These are phyloP conservation scores for Pherbina coryleti DNA, from an alignment of 2,888 invertebrate species.

Conservation along the genomic window DNA sequence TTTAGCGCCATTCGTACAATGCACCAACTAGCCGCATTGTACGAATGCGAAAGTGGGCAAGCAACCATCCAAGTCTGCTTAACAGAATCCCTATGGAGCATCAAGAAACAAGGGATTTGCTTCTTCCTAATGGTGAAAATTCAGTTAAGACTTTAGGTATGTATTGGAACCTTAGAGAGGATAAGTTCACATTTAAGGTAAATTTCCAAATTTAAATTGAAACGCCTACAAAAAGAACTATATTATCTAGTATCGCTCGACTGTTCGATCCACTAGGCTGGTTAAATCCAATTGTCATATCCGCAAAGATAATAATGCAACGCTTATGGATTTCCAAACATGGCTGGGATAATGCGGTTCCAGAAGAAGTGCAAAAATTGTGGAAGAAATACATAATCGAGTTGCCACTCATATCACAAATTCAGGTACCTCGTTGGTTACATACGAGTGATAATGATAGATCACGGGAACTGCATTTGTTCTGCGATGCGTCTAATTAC, in stretches of 20 bases:
- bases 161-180: constrained; percentile 30
- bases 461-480: constrained; percentile 12
- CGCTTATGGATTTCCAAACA: neutral
- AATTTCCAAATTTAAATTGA: constrained; percentile 15
- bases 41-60: constrained; percentile 38
- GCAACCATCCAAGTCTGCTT: constrained; percentile 32
- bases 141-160: constrained; percentile 28
- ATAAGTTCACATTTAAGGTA: constrained; percentile 29
- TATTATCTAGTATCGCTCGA: constrained; percentile 34
- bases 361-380: neutral
- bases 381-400: neutral
- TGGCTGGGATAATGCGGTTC: constrained; percentile 2
- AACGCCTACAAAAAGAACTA: constrained; percentile 25
- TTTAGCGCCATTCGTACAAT: constrained; percentile 32
- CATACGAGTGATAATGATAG: neutral
- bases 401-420: neutral
- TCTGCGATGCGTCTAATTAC: neutral
- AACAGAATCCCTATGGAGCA: constrained; percentile 13
- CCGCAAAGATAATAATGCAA: constrained; percentile 12
- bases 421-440: constrained; percentile 5
- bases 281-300: neutral
- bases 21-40: constrained; percentile 32
- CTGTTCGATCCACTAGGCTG: constrained; percentile 31
- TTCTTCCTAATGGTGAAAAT: neutral
- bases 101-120: neutral